Evolutionary conservation across 1,140 invertebrate genomes (phyloP), one percentile per base, ranked within the genome.

Genomic region (Drosophila mauritiana): DNA sequence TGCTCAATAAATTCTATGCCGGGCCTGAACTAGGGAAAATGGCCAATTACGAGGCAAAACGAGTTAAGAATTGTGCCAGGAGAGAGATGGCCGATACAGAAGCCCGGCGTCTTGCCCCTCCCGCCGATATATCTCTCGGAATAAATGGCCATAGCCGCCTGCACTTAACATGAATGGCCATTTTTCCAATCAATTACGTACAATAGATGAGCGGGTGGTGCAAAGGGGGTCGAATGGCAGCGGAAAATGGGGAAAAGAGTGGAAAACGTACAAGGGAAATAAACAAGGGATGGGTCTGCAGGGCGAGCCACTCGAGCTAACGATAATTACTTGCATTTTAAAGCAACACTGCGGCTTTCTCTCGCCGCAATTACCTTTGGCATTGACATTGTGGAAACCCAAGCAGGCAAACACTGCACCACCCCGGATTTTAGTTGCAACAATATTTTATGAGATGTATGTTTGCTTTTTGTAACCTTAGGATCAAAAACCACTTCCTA

Each of bases 31-130:
- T 68, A 59, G 74, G 67, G 75, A 83, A 86, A 86, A 86, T 86
- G 84, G 83, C 83, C 83, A 86, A 86, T 86, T 89, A 86, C 83
- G 83, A 73, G 79, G 65, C 64, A 88, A 89, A 88, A 88, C 84
- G 83, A 86, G 83, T 70, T 64, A 79, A 79, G 75, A 86, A 86
- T 69, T 86, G 59, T 76, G 75, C 70, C 70, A 88, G 63, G 40
- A 72, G 51, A 20, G 53, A 65, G 61, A 55, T 58, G 59, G 45
- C 27, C 22, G 34, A 57, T 51, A 40, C 54, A 53, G 42, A 40
- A 11, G 48, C 15, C 22, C 49, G 25, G 15, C 51, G 10, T 10
- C 64, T 48, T 34, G 34, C 25, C 40, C 31, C 40, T 7, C 20
- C 31, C 4, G 7, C 34, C 22, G 5, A 54, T 70, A 56, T 70